Percentiles rank a stretch among this genome's conserved stretches.
Conservation (phyloP, 1,140 invertebrate species). For the Hyposmocoma kahamanoa region DNA sequence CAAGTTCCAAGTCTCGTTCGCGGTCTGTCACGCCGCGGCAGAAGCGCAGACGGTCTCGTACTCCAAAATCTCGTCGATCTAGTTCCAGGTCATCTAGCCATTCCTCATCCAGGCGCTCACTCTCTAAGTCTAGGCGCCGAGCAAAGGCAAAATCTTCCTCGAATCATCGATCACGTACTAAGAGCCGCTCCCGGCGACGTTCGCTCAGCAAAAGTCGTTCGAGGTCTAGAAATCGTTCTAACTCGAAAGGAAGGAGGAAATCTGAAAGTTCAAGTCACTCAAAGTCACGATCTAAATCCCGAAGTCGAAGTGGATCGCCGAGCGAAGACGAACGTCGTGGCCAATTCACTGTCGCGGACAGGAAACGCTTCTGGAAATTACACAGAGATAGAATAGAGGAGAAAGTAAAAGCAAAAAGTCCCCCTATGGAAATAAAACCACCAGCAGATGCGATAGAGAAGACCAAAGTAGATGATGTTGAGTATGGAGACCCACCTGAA, state of each 20-base stretch:
- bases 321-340: slow-evolving; percentile 57
- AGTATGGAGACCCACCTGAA: slow-evolving; percentile 61
- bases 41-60: slow-evolving; percentile 30
- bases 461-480: slow-evolving; percentile 47
- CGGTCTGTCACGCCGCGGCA: slow-evolving; percentile 34
- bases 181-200: slow-evolving; percentile 34
- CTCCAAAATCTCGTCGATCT: slow-evolving; percentile 23
- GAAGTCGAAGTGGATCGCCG: slow-evolving; percentile 31
- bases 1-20: slow-evolving; percentile 44
- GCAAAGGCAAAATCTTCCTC: slow-evolving; percentile 30
- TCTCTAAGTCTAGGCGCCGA: slow-evolving; percentile 30
- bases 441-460: slow-evolving; percentile 50
- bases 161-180: slow-evolving; percentile 32
- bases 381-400: slow-evolving; percentile 46
- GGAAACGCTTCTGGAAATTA: slow-evolving; percentile 61
- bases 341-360: slow-evolving; percentile 59
- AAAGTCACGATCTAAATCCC: slow-evolving; percentile 35
- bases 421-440: slow-evolving; percentile 49
- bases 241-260: slow-evolving; percentile 7
- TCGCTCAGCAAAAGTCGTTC: slow-evolving; percentile 33
- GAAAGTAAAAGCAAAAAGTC: slow-evolving; percentile 33
- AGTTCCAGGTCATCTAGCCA: slow-evolving; percentile 33
- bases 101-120: slow-evolving; percentile 26
- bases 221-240: slow-evolving; percentile 27
- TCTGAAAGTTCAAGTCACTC: slow-evolving; percentile 28